phyloP scores from a whole-genome alignment of 2,113 vertebrate species.

The Hiodon alosoides region DNA sequence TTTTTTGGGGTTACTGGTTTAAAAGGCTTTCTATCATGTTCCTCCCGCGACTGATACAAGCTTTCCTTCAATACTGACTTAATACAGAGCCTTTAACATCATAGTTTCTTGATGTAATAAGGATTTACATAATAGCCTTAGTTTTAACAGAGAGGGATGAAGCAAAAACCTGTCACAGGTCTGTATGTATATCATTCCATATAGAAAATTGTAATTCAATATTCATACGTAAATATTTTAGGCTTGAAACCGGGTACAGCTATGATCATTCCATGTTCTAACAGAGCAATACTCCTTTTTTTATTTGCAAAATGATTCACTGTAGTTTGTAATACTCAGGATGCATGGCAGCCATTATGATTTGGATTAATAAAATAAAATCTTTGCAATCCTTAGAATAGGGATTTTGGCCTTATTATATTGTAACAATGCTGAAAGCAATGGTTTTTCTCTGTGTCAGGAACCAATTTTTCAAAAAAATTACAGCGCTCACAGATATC shows the following conservation, averaged over 20 bases:
- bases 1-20: too few relatives aligned
- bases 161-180: too few relatives aligned
- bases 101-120: too few relatives aligned
- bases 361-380: constrained; percentile 41
- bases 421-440: constrained; percentile 40
- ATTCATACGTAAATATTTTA: too few relatives aligned
- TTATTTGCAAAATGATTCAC: constrained; percentile 1
- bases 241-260: neutral
- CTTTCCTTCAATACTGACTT: constrained; percentile 50
- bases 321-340: neutral
- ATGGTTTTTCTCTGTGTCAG: constrained; percentile 55
- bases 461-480: constrained; percentile 40
- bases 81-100: constrained; percentile 16
- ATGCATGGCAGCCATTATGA: neutral
- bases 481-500: constrained; percentile 39
- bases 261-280: neutral
- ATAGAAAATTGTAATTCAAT: too few relatives aligned
- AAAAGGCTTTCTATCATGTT: too few relatives aligned
- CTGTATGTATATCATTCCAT: too few relatives aligned
- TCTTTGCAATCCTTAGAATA: constrained; percentile 15
- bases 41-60: too few relatives aligned
- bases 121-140: too few relatives aligned
- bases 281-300: neutral
- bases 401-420: neutral
- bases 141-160: too few relatives aligned